Conservation (phyloP, 2,797 vertebrate genomes). For the Falco berigora region DNA sequence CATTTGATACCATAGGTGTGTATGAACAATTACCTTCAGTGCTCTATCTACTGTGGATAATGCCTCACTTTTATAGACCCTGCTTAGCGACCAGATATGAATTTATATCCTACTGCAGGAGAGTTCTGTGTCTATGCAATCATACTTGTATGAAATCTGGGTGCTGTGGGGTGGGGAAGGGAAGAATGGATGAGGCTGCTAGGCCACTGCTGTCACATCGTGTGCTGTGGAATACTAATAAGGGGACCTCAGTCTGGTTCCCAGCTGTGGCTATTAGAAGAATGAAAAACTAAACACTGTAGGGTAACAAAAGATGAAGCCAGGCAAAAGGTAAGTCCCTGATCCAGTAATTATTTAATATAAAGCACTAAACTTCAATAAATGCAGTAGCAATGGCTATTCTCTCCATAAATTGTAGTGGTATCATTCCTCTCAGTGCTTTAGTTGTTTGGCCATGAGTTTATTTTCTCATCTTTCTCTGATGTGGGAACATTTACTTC, state of each 20-base stretch:
- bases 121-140: not conserved
- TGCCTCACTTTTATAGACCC: not conserved
- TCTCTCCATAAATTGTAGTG: not conserved
- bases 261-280: no score
- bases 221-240: rapidly evolving
- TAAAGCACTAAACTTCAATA: not conserved
- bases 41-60: not conserved
- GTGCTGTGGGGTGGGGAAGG: not conserved
- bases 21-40: not conserved
- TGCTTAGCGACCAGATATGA: not conserved
- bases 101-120: not conserved
- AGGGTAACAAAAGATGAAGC: not conserved
- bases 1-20: not conserved
- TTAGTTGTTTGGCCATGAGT: not conserved
- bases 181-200: not conserved
- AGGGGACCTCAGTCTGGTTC: not conserved
- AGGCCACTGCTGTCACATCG: rapidly evolving
- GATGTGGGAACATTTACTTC: not conserved
- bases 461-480: not conserved
- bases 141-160: rapidly evolving
- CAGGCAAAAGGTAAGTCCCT: not conserved
- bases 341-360: not conserved
- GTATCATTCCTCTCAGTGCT: not conserved
- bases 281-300: not conserved
- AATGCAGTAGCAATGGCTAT: not conserved